These are phyloP conservation scores for Catocala nupta DNA, from an alignment of 2,888 invertebrate genomes.

Conservation along the genomic window DNA sequence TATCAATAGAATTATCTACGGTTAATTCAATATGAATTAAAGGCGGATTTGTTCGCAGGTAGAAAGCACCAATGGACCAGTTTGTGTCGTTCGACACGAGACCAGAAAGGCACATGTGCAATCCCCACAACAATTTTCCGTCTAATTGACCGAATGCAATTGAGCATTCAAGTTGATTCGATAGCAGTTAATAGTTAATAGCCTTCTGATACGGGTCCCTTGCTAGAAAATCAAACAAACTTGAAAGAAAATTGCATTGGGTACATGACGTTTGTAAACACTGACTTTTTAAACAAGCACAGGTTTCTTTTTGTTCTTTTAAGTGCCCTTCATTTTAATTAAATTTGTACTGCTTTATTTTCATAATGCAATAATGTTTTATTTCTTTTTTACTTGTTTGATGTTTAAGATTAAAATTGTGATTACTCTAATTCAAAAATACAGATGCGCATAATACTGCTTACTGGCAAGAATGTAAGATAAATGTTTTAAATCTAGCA, in stretches of 20 bases:
- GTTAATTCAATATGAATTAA: constrained; percentile 33
- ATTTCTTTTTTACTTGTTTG: too few species aligned
- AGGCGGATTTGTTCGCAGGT: constrained; percentile 37
- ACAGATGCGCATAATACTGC: too few species aligned
- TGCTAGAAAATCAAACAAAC: constrained; percentile 67
- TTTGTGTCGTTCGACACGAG: constrained; percentile 36
- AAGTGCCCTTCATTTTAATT: constrained; percentile 32
- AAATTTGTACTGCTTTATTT: constrained; percentile 15
- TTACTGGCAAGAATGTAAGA: too few species aligned
- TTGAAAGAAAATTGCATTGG: constrained; percentile 53
- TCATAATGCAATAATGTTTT: too few species aligned
- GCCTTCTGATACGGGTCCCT: constrained; percentile 72
- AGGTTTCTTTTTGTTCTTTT: constrained; percentile 19
- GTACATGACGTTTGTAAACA: constrained; percentile 47
- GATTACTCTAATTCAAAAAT: too few species aligned
- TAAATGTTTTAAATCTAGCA: too few species aligned
- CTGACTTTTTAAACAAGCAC: constrained; percentile 32
- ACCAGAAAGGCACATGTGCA: constrained; percentile 55
- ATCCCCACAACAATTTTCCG: constrained; percentile 81
- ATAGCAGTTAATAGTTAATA: constrained; percentile 78
- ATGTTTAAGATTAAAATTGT: too few species aligned
- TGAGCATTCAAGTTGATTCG: constrained; percentile 78
- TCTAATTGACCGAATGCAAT: constrained; percentile 83
- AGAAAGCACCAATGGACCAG: constrained; percentile 42
- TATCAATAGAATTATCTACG: constrained; percentile 14